Evolutionary conservation across 2,113 vertebrate genomes (phyloP), one percentile per base, ranked within the genome.

Genomic region (Hucho hucho): DNA sequence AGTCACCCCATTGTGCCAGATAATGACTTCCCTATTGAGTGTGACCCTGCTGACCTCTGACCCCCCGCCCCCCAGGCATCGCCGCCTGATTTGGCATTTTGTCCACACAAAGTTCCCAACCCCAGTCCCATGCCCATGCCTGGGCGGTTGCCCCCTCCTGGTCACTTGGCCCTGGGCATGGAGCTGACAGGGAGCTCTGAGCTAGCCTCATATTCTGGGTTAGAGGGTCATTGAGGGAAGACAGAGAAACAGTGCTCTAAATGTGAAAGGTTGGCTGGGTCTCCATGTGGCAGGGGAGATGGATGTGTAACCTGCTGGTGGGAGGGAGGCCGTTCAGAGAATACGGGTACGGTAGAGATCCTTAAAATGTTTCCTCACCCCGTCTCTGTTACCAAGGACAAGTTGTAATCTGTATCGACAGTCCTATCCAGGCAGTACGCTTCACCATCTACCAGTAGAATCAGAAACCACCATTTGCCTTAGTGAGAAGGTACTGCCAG

Each of bases 21-120:
- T 91, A 90, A 91, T 91, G 87, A 87, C 87, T 88, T 89, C 89
- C 83, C 81, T 90, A 86, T 91, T 89, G 83, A 84, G 76, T 72
- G 58, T 87, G 82, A 91, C 89, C 88, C 76, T 68, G 9, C 22
- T 65, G 87, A 86, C 86, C 90, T 69, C 81, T 22, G 84, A 88
- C 29, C 29, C 32, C 32, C 32, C 6, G 32, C 70, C 76, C 81
- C 77, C 67, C 25, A 89, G 89, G 86, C 88, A 77, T 78, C 73
- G 29, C 37, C 24, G 80, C 80, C 63, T 69, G 73, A 77, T 86
- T 80, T 91, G 86, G 86, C 87, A 84, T 91, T 89, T 89, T 75
- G 82, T 83, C 77, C 61, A 63, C 59, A 61, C 61, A 28, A 79
- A 78, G 75, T 66, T 20, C 28, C 75, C 79, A 75, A 82, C 76